These are phyloP conservation scores for Lasiurus cinereus DNA, from an alignment of 2,113 vertebrate species.

Conservation along the genomic window DNA sequence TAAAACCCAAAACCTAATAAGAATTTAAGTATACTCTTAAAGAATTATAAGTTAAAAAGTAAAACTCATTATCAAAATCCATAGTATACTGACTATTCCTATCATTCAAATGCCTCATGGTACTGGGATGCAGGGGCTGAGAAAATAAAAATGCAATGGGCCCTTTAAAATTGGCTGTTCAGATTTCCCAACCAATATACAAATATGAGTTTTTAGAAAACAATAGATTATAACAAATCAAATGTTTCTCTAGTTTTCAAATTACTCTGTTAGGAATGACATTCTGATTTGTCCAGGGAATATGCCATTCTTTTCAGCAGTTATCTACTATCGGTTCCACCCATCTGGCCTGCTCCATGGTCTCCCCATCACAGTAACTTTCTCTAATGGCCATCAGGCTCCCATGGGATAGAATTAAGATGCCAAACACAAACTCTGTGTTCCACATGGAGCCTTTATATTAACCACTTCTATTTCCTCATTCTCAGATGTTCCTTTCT, in stretches of 20 bases:
- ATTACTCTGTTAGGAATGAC: not conserved
- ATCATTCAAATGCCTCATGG: not conserved
- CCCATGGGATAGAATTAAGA: not conserved
- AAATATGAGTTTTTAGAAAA: not conserved
- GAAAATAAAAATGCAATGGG: not conserved
- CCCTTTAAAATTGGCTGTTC: not conserved
- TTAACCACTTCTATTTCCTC: not conserved
- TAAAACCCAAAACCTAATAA: not conserved
- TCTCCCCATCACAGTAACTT: not conserved
- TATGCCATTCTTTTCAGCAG: not conserved
- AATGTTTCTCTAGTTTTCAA: conserved; percentile 1
- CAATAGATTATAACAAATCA: not conserved
- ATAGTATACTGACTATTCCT: not conserved
- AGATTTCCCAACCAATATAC: not conserved
- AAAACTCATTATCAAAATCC: not conserved
- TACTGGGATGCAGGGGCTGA: not conserved
- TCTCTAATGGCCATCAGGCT: not conserved
- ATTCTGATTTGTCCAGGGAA: not conserved
- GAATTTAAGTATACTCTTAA: conserved; percentile 34
- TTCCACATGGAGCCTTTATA: not conserved
- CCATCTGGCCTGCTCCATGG: rapidly evolving
- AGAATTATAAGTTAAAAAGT: conserved; percentile 9
- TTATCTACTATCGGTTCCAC: no score
- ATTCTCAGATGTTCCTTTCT: not conserved
- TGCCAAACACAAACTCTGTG: not conserved